phyloP scores from a whole-genome alignment of 2,888 invertebrate genomes.

The Noctua pronuba region DNA sequence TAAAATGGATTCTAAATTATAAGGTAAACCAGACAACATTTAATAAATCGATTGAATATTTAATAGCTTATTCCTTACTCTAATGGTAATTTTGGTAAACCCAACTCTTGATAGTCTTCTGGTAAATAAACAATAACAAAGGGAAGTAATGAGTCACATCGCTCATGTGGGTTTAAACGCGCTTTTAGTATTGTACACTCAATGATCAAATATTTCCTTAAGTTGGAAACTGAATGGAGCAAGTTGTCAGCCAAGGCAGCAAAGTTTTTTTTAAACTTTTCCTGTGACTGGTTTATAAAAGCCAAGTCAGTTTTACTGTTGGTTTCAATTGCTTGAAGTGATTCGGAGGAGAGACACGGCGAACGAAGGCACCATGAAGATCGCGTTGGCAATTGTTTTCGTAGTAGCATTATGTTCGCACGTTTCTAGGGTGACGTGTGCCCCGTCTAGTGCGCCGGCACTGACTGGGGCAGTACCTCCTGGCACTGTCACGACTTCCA shows the following conservation, averaged over 20 bases:
- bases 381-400: constrained; percentile 62
- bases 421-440: constrained; percentile 63
- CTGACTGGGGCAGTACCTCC: constrained; percentile 40
- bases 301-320: constrained; percentile 26
- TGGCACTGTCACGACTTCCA: constrained; percentile 65
- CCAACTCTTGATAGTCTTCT: constrained; percentile 13
- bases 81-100: constrained; percentile 27
- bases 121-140: constrained; percentile 28
- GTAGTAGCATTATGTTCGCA: constrained; percentile 62
- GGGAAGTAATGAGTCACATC: constrained; percentile 32
- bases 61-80: background rate
- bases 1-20: background rate
- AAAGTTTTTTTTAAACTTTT: constrained; percentile 47
- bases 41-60: constrained; percentile 15
- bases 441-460: constrained; percentile 28
- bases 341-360: constrained; percentile 32
- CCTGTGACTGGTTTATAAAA: constrained; percentile 62
- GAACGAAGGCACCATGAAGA: constrained; percentile 65
- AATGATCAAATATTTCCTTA: constrained; percentile 33
- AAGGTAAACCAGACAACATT: constrained; percentile 12
- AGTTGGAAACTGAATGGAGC: constrained; percentile 29
- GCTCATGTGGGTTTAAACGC: constrained; percentile 40
- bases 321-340: constrained; percentile 43
- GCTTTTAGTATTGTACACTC: constrained; percentile 16
- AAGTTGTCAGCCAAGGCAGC: constrained; percentile 11